Percentiles rank a stretch among this genome's conserved stretches.
These are phyloP conservation scores for Stenodema calcarata DNA, from an alignment of 2,888 invertebrate genomes.

Conservation along the genomic window DNA sequence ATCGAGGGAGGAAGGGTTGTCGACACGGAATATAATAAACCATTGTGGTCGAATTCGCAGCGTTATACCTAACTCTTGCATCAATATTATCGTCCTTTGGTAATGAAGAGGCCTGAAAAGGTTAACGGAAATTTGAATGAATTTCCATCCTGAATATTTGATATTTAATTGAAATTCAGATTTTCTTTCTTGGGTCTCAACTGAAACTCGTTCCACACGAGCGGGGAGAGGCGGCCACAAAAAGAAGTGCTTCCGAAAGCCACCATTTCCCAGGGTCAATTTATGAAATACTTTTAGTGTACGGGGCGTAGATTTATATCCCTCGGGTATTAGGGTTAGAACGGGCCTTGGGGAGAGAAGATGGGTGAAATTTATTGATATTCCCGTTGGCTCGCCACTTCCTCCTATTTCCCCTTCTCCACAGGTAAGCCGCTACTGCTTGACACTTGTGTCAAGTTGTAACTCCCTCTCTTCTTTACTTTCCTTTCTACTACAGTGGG, in stretches of 20 bases:
- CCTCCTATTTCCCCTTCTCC: background rate
- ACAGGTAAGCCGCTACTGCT: background rate
- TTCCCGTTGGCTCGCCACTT: slow-evolving; percentile 24
- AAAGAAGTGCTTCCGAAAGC: background rate
- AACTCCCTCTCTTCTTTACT: background rate
- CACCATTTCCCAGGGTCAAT: slow-evolving; percentile 28
- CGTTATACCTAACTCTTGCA: too few relatives aligned
- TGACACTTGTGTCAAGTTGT: slow-evolving; percentile 24
- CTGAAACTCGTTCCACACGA: too few relatives aligned
- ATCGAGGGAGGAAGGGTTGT: too few relatives aligned
- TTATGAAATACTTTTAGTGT: slow-evolving; percentile 43
- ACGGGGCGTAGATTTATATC: slow-evolving; percentile 39
- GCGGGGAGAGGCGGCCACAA: background rate
- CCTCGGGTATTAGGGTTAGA: slow-evolving; percentile 36
- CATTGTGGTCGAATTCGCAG: too few relatives aligned
- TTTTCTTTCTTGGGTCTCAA: too few relatives aligned
- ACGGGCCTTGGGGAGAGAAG: background rate
- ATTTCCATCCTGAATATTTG: too few relatives aligned
- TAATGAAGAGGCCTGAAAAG: too few relatives aligned
- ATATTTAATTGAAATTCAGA: background rate
- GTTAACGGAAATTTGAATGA: too few relatives aligned
- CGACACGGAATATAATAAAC: too few relatives aligned
- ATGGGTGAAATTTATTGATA: slow-evolving; percentile 37
- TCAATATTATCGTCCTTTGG: too few relatives aligned
- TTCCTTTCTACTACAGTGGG: background rate